Evolutionary conservation across 2,113 vertebrate genomes (phyloP).

Genomic region (Craseonycteris thonglongyai): DNA sequence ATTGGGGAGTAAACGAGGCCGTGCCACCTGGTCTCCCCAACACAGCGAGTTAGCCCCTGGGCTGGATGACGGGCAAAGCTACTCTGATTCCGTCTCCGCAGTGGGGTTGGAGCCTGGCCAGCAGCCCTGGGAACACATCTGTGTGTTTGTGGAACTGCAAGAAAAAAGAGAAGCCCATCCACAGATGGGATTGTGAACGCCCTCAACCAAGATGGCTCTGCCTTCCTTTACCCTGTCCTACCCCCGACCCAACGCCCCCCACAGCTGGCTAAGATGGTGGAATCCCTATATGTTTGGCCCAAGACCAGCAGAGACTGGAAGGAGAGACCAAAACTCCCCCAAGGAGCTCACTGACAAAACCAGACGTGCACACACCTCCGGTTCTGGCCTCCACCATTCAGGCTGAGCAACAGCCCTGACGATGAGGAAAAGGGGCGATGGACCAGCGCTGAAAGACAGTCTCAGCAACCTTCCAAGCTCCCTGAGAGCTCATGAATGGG

Average conservation of each 20-base stretch:
- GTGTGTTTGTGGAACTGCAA: background rate
- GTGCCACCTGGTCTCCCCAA: accelerated
- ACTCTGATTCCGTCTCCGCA: background rate
- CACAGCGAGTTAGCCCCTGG: no score
- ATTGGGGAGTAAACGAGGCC: background rate
- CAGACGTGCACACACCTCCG: background rate
- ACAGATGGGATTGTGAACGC: background rate
- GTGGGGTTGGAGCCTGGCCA: background rate
- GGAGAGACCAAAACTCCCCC: background rate
- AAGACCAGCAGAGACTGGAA: background rate
- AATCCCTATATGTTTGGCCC: background rate
- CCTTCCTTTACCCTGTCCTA: background rate
- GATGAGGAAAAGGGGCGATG: background rate
- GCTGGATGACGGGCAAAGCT: background rate
- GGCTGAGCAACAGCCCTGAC: background rate
- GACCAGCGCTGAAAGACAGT: background rate
- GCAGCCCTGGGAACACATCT: background rate
- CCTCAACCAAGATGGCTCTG: background rate
- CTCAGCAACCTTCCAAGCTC: accelerated
- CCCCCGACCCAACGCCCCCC: accelerated
- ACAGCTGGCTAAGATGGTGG: background rate
- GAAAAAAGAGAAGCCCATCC: background rate
- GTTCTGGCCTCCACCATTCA: background rate
- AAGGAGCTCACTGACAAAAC: background rate
- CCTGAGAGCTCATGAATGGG: background rate